A percentile compares a stretch with the other conserved stretches of the same genome.
Conservation (phyloP, 2,797 vertebrate species). For the Enoplosus armatus region DNA sequence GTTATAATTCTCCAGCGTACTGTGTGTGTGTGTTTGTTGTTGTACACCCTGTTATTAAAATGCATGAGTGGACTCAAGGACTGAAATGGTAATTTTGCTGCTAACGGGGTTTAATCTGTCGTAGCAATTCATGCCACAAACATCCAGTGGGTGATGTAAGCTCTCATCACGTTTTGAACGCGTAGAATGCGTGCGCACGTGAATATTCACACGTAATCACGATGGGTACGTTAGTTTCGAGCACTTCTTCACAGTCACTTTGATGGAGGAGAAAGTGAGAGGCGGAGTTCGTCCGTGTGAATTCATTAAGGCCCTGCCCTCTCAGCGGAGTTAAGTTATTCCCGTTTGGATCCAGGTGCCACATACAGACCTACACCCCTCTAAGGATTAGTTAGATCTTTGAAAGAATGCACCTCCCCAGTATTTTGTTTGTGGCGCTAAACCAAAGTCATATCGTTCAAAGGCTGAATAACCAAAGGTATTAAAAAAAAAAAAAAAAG, state of each 20-base stretch:
- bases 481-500: no score
- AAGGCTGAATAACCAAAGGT: no score
- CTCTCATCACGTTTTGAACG: not conserved
- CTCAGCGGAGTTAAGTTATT: not conserved
- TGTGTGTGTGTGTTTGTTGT: not conserved
- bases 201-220: not conserved
- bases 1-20: not conserved
- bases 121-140: not conserved
- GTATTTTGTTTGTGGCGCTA: no score
- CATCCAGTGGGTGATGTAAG: not conserved
- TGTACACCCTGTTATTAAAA: slow-evolving; percentile 5
- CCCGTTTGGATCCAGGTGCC: not conserved
- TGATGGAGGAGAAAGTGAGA: not conserved
- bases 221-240: rapidly evolving
- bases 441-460: no score
- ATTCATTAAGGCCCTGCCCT: not conserved
- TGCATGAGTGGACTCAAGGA: not conserved
- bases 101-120: not conserved
- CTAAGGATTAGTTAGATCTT: no score
- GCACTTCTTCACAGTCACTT: not conserved
- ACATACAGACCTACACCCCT: not conserved
- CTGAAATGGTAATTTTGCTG: not conserved
- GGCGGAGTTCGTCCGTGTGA: not conserved
- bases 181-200: not conserved
- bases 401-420: no score